Conservation (phyloP, 2,888 invertebrate species). For the Pachymerium ferrugineum region DNA sequence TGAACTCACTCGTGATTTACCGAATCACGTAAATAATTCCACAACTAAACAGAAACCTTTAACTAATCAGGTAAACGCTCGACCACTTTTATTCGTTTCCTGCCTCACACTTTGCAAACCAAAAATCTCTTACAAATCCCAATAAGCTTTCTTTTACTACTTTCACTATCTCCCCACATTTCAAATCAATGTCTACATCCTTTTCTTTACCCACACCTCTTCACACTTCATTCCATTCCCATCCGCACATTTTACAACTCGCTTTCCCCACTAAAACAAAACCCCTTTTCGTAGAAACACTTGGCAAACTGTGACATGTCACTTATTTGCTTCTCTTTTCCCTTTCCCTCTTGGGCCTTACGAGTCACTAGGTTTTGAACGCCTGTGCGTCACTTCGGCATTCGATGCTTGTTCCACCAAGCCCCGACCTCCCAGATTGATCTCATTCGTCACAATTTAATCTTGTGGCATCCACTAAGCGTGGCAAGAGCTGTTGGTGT, state of each 20-base stretch:
- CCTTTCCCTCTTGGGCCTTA: constrained; percentile 4
- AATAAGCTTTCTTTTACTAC: constrained; percentile 3
- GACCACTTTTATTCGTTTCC: background rate
- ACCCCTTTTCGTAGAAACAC: background rate
- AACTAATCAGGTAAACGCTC: background rate
- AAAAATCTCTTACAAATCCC: background rate
- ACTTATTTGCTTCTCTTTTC: background rate
- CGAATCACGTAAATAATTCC: background rate
- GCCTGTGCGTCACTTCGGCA: background rate
- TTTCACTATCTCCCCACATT: background rate
- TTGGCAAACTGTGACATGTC: background rate
- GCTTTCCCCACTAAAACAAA: background rate
- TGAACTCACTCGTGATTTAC: background rate
- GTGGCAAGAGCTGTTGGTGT: constrained; percentile 2
- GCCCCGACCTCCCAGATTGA: constrained; percentile 1
- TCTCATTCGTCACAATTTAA: constrained; percentile 13
- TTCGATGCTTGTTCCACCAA: constrained; percentile 3
- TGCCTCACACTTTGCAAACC: background rate
- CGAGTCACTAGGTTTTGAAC: constrained; percentile 2
- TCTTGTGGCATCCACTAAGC: constrained; percentile 8
- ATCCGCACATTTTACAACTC: constrained; percentile 1
- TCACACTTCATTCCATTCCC: background rate
- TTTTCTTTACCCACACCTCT: background rate
- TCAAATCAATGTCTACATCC: background rate
- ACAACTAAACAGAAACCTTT: background rate